phyloP scores from a whole-genome alignment of 1,140 invertebrate species.

The Delia radicum region DNA sequence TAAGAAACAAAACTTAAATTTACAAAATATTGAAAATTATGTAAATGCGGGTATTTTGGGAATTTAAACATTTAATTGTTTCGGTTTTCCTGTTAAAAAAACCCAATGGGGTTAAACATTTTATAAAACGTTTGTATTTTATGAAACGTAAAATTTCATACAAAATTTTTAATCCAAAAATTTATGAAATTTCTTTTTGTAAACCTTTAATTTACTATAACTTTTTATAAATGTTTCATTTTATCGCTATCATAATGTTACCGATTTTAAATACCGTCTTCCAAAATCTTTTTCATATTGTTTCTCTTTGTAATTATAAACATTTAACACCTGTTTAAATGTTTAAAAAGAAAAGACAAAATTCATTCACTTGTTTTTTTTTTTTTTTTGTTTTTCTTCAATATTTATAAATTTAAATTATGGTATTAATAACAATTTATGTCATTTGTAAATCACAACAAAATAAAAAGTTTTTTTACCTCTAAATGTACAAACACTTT shows the following conservation, averaged over 20 bases:
- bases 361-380: neutral
- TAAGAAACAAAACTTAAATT: too few species aligned
- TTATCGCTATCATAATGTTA: neutral
- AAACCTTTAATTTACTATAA: neutral
- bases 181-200: neutral
- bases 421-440: slow-evolving; percentile 13
- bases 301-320: neutral
- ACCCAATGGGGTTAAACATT: too few species aligned
- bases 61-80: too few species aligned
- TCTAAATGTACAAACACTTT: neutral
- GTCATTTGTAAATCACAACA: neutral
- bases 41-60: too few species aligned
- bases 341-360: neutral
- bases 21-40: too few species aligned
- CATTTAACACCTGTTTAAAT: neutral
- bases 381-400: neutral
- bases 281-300: neutral
- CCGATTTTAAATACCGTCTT: neutral
- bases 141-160: too few species aligned
- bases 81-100: too few species aligned
- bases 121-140: too few species aligned
- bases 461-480: neutral
- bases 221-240: neutral
- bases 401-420: neutral
- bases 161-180: neutral